phyloP scores from a whole-genome alignment of 1,140 invertebrate genomes.

The Lamellibrachia luymesi region DNA sequence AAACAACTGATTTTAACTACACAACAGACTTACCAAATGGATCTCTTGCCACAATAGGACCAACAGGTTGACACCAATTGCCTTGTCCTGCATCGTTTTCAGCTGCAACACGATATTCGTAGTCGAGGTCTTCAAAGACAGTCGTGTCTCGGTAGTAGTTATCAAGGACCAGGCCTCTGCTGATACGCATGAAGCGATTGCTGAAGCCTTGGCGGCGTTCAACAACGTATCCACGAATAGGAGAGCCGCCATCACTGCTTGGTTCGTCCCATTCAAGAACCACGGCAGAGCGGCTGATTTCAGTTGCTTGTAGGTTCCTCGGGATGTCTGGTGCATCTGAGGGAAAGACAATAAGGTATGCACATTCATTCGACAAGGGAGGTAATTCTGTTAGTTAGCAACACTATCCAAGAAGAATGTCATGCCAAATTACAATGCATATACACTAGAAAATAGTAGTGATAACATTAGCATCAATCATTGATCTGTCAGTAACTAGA shows the following conservation, averaged over 20 bases:
- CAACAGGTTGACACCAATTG: constrained; percentile 10
- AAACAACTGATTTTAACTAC: neutral
- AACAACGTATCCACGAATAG: constrained; percentile 85
- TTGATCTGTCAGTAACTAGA: too few relatives aligned
- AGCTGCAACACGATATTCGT: constrained; percentile 90
- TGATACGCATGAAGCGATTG: constrained; percentile 20
- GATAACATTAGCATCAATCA: too few relatives aligned
- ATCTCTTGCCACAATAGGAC: constrained; percentile 28
- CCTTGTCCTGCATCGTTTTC: constrained; percentile 68
- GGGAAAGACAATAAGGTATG: neutral
- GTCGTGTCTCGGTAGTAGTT: constrained; percentile 62
- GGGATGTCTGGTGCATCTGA: constrained; percentile 30
- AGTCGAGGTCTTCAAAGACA: constrained; percentile 68
- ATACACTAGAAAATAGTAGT: too few relatives aligned
- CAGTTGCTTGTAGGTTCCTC: constrained; percentile 60
- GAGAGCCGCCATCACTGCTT: constrained; percentile 95
- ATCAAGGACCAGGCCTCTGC: constrained; percentile 70
- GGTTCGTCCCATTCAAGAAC: constrained; percentile 96
- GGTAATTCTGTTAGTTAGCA: too few relatives aligned
- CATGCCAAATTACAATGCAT: too few relatives aligned
- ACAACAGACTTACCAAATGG: constrained; percentile 25
- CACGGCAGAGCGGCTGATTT: constrained; percentile 60
- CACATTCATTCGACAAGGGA: neutral
- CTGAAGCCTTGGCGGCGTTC: constrained; percentile 71
- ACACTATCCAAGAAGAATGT: too few relatives aligned